Evolutionary conservation across 2,888 invertebrate genomes (phyloP).

Genomic region (Pycnomerus fuliginosus): DNA sequence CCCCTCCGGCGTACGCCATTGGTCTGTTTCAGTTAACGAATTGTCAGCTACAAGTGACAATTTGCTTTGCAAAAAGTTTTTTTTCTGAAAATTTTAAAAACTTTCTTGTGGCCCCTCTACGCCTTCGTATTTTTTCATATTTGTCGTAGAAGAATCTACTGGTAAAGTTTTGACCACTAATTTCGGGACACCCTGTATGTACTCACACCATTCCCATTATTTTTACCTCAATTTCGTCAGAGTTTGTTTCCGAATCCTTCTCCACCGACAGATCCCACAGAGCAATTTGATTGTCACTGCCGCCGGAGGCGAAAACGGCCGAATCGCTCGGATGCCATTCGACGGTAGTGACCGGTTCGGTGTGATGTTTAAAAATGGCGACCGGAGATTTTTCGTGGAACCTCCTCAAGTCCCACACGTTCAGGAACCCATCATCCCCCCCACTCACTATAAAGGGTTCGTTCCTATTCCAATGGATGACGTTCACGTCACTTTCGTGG

Average conservation of each 20-base stretch:
- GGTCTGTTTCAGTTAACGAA: too few relatives aligned
- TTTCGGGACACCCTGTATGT: too few relatives aligned
- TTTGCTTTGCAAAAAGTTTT: too few relatives aligned
- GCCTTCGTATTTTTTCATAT: too few relatives aligned
- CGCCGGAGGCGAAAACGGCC: conserved; percentile 90
- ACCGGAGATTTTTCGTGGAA: conserved; percentile 78
- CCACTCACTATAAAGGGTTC: conserved; percentile 88
- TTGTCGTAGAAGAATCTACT: too few relatives aligned
- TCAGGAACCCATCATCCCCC: conserved; percentile 93
- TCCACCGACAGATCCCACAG: conserved; percentile 96
- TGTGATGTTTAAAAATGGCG: conserved; percentile 94
- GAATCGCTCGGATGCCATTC: conserved; percentile 96
- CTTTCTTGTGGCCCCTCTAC: too few relatives aligned
- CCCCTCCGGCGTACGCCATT: too few relatives aligned
- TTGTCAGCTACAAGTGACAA: too few relatives aligned
- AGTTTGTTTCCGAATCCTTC: conserved; percentile 63
- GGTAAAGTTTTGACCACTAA: too few relatives aligned
- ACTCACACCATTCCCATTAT: too few relatives aligned
- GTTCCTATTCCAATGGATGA: conserved; percentile 93
- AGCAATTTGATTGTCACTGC: conserved; percentile 93
- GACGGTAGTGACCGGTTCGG: conserved; percentile 88
- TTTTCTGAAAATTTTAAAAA: too few relatives aligned
- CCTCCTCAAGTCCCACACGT: conserved; percentile 93
- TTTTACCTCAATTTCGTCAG: conserved; percentile 55
- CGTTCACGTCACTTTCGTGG: conserved; percentile 93